Percentiles rank a stretch among this genome's conserved stretches.
Evolutionary conservation across 1,140 invertebrate species (phyloP).

Genomic region (Bombus waltoni): DNA sequence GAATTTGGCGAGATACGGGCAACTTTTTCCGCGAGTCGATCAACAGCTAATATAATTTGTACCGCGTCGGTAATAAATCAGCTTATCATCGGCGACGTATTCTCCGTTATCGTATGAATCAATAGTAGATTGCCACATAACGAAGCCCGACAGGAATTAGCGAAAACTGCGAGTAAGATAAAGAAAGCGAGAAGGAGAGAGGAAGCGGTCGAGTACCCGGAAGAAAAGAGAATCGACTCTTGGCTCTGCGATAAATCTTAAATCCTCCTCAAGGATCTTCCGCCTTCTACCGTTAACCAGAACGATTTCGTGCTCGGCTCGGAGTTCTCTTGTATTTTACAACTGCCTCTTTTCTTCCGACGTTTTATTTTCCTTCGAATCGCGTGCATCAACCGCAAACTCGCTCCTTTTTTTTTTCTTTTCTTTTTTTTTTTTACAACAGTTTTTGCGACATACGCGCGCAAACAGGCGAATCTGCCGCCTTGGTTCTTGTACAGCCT

Average conservation of each 20-base stretch:
- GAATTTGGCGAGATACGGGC: not conserved
- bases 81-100: conserved; percentile 9
- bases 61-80: not conserved
- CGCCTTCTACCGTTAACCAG: conserved; percentile 38
- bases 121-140: conserved; percentile 13
- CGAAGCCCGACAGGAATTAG: not conserved
- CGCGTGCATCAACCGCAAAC: too few relatives aligned
- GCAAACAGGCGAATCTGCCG: not conserved
- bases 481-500: rapidly evolving
- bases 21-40: not conserved
- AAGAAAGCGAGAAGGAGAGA: conserved; percentile 14
- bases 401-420: too few relatives aligned
- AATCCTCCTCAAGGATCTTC: conserved; percentile 60
- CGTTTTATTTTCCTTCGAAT: not conserved
- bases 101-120: conserved; percentile 20
- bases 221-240: conserved; percentile 40
- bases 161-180: conserved; percentile 12
- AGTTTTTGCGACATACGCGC: too few relatives aligned
- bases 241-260: conserved; percentile 60
- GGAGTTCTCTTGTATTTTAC: not conserved
- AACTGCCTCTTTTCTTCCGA: not conserved
- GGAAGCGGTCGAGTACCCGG: conserved; percentile 37
- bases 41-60: not conserved
- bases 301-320: conserved; percentile 15
- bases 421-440: too few relatives aligned